Evolutionary conservation across 2,113 vertebrate genomes (phyloP).

Genomic region (Megaptera novaeangliae): DNA sequence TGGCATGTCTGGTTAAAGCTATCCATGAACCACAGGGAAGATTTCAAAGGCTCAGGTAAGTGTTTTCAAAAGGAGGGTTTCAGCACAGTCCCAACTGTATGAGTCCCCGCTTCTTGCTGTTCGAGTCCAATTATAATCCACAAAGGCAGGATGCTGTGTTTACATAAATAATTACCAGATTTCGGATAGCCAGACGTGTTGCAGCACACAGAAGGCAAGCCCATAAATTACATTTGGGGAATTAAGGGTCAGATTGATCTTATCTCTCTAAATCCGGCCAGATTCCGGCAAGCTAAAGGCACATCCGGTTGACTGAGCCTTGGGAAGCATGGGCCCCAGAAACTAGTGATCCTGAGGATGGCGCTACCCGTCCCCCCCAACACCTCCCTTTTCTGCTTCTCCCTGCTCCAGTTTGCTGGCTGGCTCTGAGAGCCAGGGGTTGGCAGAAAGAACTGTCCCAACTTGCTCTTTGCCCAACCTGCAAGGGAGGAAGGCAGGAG

Average conservation of each 20-base stretch:
- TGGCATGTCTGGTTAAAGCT: not conserved
- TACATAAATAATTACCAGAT: slow-evolving; percentile 73
- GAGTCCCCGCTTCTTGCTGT: slow-evolving; percentile 32
- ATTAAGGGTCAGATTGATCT: slow-evolving; percentile 74
- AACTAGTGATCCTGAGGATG: not conserved
- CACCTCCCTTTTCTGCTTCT: not conserved
- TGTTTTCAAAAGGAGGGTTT: slow-evolving; percentile 50
- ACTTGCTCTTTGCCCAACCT: slow-evolving; percentile 34
- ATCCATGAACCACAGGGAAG: not conserved
- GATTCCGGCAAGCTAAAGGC: slow-evolving; percentile 48
- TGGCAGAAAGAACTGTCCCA: not conserved
- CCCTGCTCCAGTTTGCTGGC: not conserved
- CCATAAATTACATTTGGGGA: slow-evolving; percentile 69
- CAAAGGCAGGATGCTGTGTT: slow-evolving; percentile 61
- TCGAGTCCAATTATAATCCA: slow-evolving; percentile 63
- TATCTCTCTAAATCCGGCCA: slow-evolving; percentile 62
- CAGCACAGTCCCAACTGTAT: not conserved
- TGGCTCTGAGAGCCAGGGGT: not conserved
- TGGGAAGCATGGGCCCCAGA: not conserved
- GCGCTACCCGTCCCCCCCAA: not conserved
- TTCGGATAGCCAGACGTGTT: slow-evolving; percentile 63
- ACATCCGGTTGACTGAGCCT: slow-evolving; percentile 60
- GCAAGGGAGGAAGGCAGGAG: not conserved
- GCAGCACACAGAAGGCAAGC: slow-evolving; percentile 67
- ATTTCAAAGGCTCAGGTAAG: slow-evolving; percentile 64